Percentiles rank a stretch among this genome's conserved stretches.
These are phyloP conservation scores for Valencia hispanica DNA, from an alignment of 2,797 vertebrate genomes.

Conservation along the genomic window DNA sequence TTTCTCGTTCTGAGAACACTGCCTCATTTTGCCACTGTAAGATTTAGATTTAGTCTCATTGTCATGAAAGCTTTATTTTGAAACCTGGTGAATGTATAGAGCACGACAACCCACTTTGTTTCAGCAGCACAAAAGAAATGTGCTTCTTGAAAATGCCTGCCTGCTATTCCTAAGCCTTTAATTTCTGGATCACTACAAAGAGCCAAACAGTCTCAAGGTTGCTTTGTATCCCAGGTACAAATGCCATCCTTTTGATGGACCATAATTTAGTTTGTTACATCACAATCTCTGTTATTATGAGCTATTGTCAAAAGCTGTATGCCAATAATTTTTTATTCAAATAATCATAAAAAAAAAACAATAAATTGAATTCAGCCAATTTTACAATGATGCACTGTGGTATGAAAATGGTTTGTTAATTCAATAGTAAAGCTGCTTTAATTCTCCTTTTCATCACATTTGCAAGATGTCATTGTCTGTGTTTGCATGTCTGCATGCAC, in stretches of 20 bases:
- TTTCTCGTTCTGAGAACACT: slow-evolving; percentile 73
- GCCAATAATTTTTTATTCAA: slow-evolving; percentile 6
- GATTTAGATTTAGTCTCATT: slow-evolving; percentile 76
- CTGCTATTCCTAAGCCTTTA: slow-evolving; percentile 66
- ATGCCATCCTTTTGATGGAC: slow-evolving; percentile 48
- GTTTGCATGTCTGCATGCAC: slow-evolving; percentile 70
- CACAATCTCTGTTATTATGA: slow-evolving; percentile 18
- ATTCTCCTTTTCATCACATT: slow-evolving; percentile 47
- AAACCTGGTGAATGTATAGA: slow-evolving; percentile 74
- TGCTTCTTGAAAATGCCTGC: slow-evolving; percentile 68
- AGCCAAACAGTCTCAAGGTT: slow-evolving; percentile 49
- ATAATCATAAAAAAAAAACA: slow-evolving; percentile 6
- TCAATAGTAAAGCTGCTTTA: slow-evolving; percentile 21
- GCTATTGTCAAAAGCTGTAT: slow-evolving; percentile 8
- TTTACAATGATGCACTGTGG: background rate
- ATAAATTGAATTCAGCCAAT: background rate
- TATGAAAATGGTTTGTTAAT: background rate
- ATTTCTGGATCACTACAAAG: slow-evolving; percentile 68
- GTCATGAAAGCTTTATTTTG: slow-evolving; percentile 75
- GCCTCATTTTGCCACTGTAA: slow-evolving; percentile 77
- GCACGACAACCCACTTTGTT: slow-evolving; percentile 76
- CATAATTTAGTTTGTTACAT: slow-evolving; percentile 33
- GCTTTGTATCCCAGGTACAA: slow-evolving; percentile 51
- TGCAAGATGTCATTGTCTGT: slow-evolving; percentile 60
- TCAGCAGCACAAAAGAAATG: slow-evolving; percentile 72